A percentile compares a stretch with the other conserved stretches of the same genome.
phyloP scores from a whole-genome alignment of 2,797 vertebrate species.

The Avahi laniger region DNA sequence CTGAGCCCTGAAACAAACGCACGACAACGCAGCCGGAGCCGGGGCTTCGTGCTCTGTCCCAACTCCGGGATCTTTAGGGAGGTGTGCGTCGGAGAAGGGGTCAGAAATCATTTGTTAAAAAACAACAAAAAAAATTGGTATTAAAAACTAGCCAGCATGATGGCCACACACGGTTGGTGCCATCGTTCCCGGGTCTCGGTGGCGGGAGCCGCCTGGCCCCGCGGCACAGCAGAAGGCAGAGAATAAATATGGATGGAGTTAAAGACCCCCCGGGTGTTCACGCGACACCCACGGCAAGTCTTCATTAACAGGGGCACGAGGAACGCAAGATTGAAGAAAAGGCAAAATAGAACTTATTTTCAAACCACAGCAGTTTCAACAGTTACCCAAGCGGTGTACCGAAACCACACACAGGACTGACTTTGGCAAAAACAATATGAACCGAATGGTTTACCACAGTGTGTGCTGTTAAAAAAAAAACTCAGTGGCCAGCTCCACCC shows the following conservation, averaged over 20 bases:
- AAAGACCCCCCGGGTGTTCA: neutral
- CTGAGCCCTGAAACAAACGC: neutral
- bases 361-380: conserved; percentile 91
- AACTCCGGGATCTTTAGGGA: neutral
- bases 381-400: conserved; percentile 86
- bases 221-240: fast-evolving
- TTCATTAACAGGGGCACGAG: conserved; percentile 65
- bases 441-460: conserved; percentile 81
- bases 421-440: conserved; percentile 84
- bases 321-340: conserved; percentile 75
- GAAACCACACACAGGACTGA: conserved; percentile 86
- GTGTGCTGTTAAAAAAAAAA: conserved; percentile 70
- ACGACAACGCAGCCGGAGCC: neutral
- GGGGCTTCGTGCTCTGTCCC: neutral
- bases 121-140: neutral
- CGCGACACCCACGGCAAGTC: neutral
- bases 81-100: neutral
- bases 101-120: neutral
- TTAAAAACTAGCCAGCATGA: neutral
- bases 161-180: neutral
- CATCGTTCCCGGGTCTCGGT: neutral
- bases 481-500: conserved; percentile 80
- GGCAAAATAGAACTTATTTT: conserved; percentile 81
- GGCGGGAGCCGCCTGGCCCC: neutral
- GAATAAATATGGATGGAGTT: fast-evolving